Base-by-base conservation (phyloP, 2,888 invertebrate genomes). In the Mellilla xanthometata region DNA sequence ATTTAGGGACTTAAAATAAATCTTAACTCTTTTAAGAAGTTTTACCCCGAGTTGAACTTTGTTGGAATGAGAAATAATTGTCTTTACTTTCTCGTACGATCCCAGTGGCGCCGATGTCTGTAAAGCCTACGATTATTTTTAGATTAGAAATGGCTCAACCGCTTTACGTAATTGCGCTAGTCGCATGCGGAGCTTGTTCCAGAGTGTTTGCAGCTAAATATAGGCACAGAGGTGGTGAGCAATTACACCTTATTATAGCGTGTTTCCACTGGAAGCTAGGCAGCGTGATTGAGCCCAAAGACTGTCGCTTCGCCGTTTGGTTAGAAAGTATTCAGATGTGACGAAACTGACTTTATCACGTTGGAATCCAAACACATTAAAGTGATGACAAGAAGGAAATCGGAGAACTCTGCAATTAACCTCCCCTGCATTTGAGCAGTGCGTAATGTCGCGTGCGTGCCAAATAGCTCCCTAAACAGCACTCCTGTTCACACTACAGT, bases 131-230 rank as follows among this genome's bases (percentile, higher is more conserved):
- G 89, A 89, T 89, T 89, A 89, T 89, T 89, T 89, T 89, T 89
- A 88, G 89, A 89, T 89, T 89, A 89, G 89, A 89, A 89, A 89
- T 88, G 88, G 87, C 88, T 83, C 83, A 87, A 86, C 88, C 78
- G 85, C 87, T 88, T 88, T 89, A 89, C 85, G 89, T 88, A 89
- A 88, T 89, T 89, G 81, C 85, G 80, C 84, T 68, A 76, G 88
- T 81, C 84, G 81, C 81, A 86, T 81, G 83, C 85, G 73, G 76
- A 75, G 84, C 82, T 72, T 78, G 86, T 81, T 87, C 85, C 84
- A 83, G 84, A 85, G 80, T 71, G 70, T 78, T 79, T 75, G 81
- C 76, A 71, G 83, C 89, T 89, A 89, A 87, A 89, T 88, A 88
- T 89, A 89, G 89, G 69, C 78, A 79, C 83, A 73, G 78, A 74